Conservation (phyloP, 2,113 vertebrate species). For the Epinephelus cyanopodus region DNA sequence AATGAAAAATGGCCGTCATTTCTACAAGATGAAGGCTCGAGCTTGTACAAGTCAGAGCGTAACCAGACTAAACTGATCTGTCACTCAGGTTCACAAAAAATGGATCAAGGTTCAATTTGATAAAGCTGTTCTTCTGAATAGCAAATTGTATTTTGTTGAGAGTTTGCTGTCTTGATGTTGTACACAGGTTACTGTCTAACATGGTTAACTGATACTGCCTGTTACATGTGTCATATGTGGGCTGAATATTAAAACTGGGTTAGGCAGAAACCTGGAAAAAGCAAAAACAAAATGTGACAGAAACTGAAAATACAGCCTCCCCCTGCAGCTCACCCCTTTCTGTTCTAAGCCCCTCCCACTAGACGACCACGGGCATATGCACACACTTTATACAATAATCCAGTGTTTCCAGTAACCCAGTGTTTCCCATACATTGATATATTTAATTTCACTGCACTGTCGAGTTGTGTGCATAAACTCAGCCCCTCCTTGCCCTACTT, state of each 20-base stretch:
- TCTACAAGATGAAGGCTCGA: slow-evolving; percentile 22
- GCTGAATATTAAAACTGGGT: neutral
- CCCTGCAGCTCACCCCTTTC: too few relatives aligned
- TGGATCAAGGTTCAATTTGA: neutral
- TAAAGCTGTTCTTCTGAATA: slow-evolving; percentile 8
- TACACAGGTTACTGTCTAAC: neutral
- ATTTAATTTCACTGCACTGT: too few relatives aligned
- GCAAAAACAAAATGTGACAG: too few relatives aligned
- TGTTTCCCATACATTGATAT: too few relatives aligned
- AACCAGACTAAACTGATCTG: slow-evolving; percentile 32
- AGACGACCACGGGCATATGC: too few relatives aligned
- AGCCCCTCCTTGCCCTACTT: too few relatives aligned
- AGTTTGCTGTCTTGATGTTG: neutral
- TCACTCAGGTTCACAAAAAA: slow-evolving; percentile 7
- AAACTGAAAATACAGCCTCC: too few relatives aligned
- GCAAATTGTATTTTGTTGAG: neutral
- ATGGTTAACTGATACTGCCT: neutral
- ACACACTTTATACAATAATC: too few relatives aligned
- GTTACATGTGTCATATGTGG: neutral
- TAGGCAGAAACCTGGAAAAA: too few relatives aligned
- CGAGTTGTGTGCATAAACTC: too few relatives aligned
- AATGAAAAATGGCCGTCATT: slow-evolving; percentile 45
- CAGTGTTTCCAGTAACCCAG: too few relatives aligned
- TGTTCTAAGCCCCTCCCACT: too few relatives aligned
- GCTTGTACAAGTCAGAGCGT: slow-evolving; percentile 25